Base-by-base conservation (phyloP, 2,888 invertebrate species). In the Melinaea marsaeus region DNA sequence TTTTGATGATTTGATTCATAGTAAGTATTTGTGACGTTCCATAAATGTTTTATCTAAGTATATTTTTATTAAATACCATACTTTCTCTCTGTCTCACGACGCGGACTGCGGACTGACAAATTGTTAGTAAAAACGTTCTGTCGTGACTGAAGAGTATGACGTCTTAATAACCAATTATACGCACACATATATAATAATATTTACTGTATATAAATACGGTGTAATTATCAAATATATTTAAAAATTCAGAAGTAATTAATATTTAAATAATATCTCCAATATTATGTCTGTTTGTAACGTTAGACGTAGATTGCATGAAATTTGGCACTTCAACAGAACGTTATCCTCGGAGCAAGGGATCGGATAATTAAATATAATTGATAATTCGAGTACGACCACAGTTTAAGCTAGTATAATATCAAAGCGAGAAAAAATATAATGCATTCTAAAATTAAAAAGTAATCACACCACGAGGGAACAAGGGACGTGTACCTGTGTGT, bases 361-460 rank as follows among this genome's bases (percentile, higher is more conserved):
- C 3, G 11, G 42, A 42, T 9, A 7, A 6, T 2, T 9, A 7
- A 6, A 37, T 37, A 7, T 37, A 37, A 7, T 37, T 37, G 3
- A 42, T 42, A 42, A 9, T 42, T 9, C 42, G 42, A 42, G 11
- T 9, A 42, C 7, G 2, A 0, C 42, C 42, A 42, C 9, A 42
- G 7, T 42, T 9, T 42, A 42, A 42, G 9, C 42, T 42, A 42
- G 42, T 42, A 9, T 42, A 42, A 9, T 9, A 32, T 32, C 32
- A 9, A 32, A 32, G 6, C 4, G 9, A 51, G 32, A 51, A 51
- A 51, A 5, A 51, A 51, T 32, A 32, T 51, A 51, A 51, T 32
- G 51, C 32, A 75, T 74, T 70, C 65, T 65, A 60, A 68, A 70
- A 74, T 72, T 74, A 75, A 71, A 74, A 72, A 72, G 42, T 61